Conservation (phyloP, 2,888 invertebrate genomes). For the Marronus borbonicus region DNA sequence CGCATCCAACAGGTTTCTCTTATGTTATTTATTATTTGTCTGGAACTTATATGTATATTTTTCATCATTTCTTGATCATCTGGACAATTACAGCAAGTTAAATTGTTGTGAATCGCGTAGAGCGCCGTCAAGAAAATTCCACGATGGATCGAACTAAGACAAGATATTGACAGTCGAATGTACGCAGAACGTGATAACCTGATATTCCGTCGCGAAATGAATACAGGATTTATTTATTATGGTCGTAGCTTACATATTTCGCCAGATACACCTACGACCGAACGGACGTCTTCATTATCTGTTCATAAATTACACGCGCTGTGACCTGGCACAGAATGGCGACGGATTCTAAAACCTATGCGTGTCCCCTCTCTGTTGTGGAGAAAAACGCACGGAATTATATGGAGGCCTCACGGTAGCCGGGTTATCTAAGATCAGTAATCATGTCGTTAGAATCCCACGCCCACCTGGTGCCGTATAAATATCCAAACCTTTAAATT, state of each 20-base stretch:
- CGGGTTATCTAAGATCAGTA: slow-evolving; percentile 54
- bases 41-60: too few species aligned
- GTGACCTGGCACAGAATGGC: slow-evolving; percentile 34
- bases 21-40: too few species aligned
- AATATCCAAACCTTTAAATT: slow-evolving; percentile 54
- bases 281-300: slow-evolving; percentile 47
- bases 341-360: slow-evolving; percentile 30
- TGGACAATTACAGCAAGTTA: too few species aligned
- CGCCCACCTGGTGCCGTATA: slow-evolving; percentile 50
- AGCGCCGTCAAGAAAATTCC: too few species aligned
- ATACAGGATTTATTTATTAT: slow-evolving; percentile 26
- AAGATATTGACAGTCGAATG: background rate
- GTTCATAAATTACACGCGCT: slow-evolving; percentile 35
- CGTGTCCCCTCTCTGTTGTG: slow-evolving; percentile 30
- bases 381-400: slow-evolving; percentile 18
- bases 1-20: too few species aligned
- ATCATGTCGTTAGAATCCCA: slow-evolving; percentile 56
- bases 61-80: too few species aligned
- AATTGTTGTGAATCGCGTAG: too few species aligned
- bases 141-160: too few species aligned
- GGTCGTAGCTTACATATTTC: slow-evolving; percentile 37
- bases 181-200: background rate
- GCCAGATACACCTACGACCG: slow-evolving; percentile 31
- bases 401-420: slow-evolving; percentile 44
- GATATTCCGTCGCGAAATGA: slow-evolving; percentile 11